Percentiles rank a stretch among this genome's conserved stretches.
phyloP scores from a whole-genome alignment of 2,797 vertebrate genomes.

The Acanthurus lineatus region DNA sequence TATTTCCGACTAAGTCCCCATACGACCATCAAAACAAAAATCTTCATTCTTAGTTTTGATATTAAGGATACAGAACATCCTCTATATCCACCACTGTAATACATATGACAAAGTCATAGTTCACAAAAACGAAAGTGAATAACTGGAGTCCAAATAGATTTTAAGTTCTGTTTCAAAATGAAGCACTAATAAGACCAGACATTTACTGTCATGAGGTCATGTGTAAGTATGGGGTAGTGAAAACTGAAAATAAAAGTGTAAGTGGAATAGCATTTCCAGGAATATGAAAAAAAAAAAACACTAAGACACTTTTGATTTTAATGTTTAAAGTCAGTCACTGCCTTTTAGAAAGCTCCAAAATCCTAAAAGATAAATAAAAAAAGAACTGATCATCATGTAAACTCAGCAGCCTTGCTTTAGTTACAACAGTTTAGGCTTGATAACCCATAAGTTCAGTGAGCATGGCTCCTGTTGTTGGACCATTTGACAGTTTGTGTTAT shows the following conservation, averaged over 20 bases:
- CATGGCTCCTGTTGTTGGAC: background rate
- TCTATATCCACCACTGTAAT: background rate
- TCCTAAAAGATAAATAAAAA: background rate
- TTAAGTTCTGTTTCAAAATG: background rate
- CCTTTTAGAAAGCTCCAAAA: background rate
- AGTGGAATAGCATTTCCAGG: background rate
- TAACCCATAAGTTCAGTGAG: background rate
- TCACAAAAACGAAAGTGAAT: background rate
- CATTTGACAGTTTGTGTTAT: constrained; percentile 9
- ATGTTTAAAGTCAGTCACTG: background rate
- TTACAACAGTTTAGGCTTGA: background rate
- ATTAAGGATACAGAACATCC: background rate
- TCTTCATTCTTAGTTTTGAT: background rate
- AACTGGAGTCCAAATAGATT: background rate
- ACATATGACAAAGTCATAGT: background rate
- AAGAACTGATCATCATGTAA: background rate
- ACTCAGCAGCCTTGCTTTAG: background rate
- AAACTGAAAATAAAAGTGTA: background rate
- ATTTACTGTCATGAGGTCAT: background rate
- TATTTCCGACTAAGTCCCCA: background rate
- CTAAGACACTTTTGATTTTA: no score
- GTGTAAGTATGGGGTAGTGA: background rate
- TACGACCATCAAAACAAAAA: no score
- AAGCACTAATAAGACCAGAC: background rate
- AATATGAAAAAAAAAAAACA: no score